A percentile compares a stretch with the other conserved stretches of the same genome.
phyloP scores from a whole-genome alignment of 2,888 invertebrate species.

The Drosophila phalerata region DNA sequence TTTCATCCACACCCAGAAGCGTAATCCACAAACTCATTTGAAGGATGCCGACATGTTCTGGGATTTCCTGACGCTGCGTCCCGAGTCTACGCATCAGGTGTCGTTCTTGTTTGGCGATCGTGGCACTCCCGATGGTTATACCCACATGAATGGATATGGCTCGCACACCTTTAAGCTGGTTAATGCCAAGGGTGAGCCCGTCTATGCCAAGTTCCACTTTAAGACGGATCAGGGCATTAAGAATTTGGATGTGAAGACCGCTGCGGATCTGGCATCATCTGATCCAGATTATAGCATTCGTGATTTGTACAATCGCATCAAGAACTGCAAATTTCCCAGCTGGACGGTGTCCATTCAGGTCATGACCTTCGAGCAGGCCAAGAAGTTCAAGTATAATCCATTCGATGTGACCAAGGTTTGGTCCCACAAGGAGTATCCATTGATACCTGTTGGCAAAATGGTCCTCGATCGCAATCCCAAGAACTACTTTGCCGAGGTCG shows the following conservation, averaged over 20 bases:
- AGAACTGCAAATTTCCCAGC: conserved; percentile 89
- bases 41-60: conserved; percentile 98
- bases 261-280: conserved; percentile 87
- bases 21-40: conserved; percentile 96
- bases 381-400: conserved; percentile 93
- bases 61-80: conserved; percentile 96
- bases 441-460: conserved; percentile 95
- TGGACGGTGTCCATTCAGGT: conserved; percentile 95
- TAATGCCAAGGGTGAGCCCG: conserved; percentile 90
- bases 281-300: conserved; percentile 96
- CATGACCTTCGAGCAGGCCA: conserved; percentile 95
- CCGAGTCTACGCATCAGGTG: conserved; percentile 94
- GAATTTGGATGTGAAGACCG: conserved; percentile 88
- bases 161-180: conserved; percentile 97
- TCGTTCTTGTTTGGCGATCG: conserved; percentile 95
- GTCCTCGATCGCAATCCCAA: conserved; percentile 95
- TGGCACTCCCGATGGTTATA: conserved; percentile 96
- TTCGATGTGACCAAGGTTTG: conserved; percentile 98
- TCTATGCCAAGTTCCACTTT: conserved; percentile 97
- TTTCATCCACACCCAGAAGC: conserved; percentile 98
- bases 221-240: conserved; percentile 97
- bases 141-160: conserved; percentile 98
- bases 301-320: conserved; percentile 96
- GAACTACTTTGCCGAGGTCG: conserved; percentile 97
- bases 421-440: conserved; percentile 94